Evolutionary conservation across 92 coral and sea anemone species (phyloP).

Genomic region (Heteractis magnifica): DNA sequence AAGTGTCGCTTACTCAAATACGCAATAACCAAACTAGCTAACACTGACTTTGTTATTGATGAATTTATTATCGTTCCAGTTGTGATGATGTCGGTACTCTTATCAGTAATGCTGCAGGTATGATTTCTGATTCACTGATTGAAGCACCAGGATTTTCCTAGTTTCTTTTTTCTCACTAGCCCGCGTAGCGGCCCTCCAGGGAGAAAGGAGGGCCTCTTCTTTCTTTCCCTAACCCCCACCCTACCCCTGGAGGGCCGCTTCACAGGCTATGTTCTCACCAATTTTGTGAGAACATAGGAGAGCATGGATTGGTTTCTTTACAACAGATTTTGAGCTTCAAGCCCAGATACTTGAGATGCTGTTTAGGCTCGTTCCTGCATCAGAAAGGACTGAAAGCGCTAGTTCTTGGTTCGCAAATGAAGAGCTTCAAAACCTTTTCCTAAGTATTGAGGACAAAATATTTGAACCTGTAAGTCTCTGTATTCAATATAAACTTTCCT

Average conservation of each 20-base stretch:
- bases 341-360: conserved; percentile 59
- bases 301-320: neutral
- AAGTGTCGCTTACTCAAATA: neutral
- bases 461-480: conserved; percentile 58
- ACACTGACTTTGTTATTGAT: neutral
- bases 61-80: conserved; percentile 14
- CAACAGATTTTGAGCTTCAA: conserved; percentile 61
- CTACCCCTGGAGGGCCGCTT: no score
- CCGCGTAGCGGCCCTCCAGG: neutral
- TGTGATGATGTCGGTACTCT: conserved; percentile 40
- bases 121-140: neutral
- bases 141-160: neutral
- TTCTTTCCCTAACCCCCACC: no score
- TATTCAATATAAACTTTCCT: neutral
- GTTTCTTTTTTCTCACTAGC: no score
- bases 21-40: neutral
- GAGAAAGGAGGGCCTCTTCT: neutral
- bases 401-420: conserved; percentile 32
- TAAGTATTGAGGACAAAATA: conserved; percentile 25
- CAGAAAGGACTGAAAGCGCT: conserved; percentile 34
- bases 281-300: no score
- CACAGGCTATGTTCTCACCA: no score
- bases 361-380: conserved; percentile 47
- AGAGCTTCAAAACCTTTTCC: conserved; percentile 38
- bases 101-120: conserved; percentile 51